These are phyloP conservation scores for Ceratotherium simum DNA, from an alignment of 2,113 vertebrate genomes.

Conservation along the genomic window DNA sequence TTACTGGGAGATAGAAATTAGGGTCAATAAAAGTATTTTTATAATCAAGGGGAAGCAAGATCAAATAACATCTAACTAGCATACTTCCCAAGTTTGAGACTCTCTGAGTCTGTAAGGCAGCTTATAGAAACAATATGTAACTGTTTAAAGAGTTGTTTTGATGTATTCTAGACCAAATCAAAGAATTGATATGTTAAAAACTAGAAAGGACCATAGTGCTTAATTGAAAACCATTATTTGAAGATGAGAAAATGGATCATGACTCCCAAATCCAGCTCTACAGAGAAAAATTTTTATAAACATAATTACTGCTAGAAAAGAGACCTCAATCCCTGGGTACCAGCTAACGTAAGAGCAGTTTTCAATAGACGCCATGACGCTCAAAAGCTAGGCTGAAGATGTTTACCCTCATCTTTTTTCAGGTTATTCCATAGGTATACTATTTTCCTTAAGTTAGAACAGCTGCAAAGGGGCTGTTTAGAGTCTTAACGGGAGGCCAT, in stretches of 20 bases:
- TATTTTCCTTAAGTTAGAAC: neutral
- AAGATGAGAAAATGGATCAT: neutral
- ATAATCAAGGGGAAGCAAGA: neutral
- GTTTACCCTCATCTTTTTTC: no score
- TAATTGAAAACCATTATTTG: neutral
- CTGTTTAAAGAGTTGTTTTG: neutral
- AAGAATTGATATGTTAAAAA: neutral
- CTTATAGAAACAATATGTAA: neutral
- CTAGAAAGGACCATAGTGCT: neutral
- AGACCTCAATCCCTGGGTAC: no score
- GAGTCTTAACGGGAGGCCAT: no score
- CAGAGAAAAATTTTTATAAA: neutral
- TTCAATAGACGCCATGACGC: fast-evolving
- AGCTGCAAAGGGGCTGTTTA: neutral
- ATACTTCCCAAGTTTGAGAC: neutral
- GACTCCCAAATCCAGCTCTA: neutral
- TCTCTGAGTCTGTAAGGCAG: neutral
- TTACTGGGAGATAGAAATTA: neutral
- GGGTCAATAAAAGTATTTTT: neutral
- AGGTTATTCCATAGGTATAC: neutral
- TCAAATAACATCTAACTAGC: neutral
- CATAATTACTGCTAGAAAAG: neutral
- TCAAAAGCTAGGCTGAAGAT: neutral
- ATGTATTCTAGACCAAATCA: neutral
- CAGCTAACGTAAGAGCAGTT: neutral